A percentile compares a stretch with the other conserved stretches of the same genome.
Evolutionary conservation across 2,113 vertebrate species (phyloP).

Genomic region (Perca schrenkii): DNA sequence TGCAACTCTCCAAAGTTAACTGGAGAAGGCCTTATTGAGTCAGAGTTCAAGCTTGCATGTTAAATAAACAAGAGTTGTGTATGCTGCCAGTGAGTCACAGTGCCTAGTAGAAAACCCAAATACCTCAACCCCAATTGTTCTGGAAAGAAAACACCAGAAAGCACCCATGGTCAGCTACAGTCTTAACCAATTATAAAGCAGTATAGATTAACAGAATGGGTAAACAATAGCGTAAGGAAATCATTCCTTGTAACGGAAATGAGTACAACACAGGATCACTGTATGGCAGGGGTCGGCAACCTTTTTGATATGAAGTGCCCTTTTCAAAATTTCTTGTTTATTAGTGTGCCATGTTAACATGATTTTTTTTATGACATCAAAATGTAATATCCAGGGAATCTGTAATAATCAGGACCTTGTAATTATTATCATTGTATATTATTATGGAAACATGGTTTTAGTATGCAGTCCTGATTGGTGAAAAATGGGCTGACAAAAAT

Average conservation of each 20-base stretch:
- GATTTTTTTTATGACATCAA: no score
- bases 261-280: neutral
- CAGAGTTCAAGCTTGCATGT: neutral
- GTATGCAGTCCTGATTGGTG: no score
- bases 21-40: conserved; percentile 2
- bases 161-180: neutral
- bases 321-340: no score
- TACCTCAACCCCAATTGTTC: neutral
- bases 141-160: neutral
- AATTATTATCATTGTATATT: no score
- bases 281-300: no score
- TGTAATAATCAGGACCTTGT: no score
- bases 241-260: neutral
- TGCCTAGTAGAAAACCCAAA: neutral
- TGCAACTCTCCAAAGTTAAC: neutral
- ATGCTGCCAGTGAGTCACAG: conserved; percentile 26
- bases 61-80: conserved; percentile 8
- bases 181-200: neutral
- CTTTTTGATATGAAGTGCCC: no score
- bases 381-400: no score
- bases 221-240: neutral
- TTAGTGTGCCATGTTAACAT: no score
- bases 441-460: no score
- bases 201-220: neutral
- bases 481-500: no score